Evolutionary conservation across 1,140 invertebrate species (phyloP), one percentile per base, ranked within the genome.

Genomic region (Phortica variegata): DNA sequence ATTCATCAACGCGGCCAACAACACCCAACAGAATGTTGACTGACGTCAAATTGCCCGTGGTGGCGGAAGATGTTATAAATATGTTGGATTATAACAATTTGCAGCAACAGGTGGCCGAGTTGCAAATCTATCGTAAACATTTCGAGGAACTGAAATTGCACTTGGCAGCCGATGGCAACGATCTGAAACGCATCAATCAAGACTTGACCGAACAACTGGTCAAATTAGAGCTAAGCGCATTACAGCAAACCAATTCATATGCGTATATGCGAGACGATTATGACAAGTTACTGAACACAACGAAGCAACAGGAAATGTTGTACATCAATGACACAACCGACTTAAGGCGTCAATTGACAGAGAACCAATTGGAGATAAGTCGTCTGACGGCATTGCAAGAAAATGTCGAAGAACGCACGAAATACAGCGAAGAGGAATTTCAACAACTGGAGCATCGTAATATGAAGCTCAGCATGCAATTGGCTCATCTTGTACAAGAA

Each of bases 121-220:
- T 73, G 6, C 5, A 26, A 17, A 43, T 61, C 2, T 57, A 70
- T 2, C 55, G 69, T 1, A 53, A 65, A 26, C 62, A 65, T 19
- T 75, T 61, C 36, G 63, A 73, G 15, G 73, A 75, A 19, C 43
- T 75, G 5, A 54, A 63, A 8, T 13, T 52, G 6, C 68, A 75
- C 19, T 57, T 73, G 54, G 43, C 60, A 19, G 56, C 60, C 7
- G 63, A 57, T 47, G 65, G 57, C 10, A 50, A 40, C 19, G 66
- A 73, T 12, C 13, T 69, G n/a, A 31, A 37, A 17, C 54, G 33
- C 9, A 36, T 23, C 9, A 69, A 58, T 43, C 51, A 54, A 2
- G 23, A 60, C 37, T 47, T 75, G 2, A 57, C 54, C 10, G 61
- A 65, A 20, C 49, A 63, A 42, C 8, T 51, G 9, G 26, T 62